Base-by-base conservation (phyloP, 2,797 vertebrate species). In the Parotocinclus haroldoi region DNA sequence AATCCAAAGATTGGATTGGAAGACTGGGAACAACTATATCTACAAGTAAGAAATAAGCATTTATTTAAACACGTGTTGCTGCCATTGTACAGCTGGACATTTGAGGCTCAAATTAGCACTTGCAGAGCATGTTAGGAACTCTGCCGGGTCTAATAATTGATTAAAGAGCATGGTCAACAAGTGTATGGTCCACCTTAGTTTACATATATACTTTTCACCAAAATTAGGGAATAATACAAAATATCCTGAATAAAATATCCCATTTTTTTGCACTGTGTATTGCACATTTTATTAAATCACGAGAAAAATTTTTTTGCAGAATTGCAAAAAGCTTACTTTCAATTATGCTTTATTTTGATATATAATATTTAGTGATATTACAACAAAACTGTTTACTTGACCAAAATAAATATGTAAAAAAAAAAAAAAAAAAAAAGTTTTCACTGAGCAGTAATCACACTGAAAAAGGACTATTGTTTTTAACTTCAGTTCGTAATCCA, bases 91-190 rank as follows among this genome's bases (percentile, higher is more conserved):
- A 54, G 58, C 10, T 0, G 38, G 44, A 71, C 44, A 45, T 67
- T 60, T 65, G 46, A 53, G 52, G 39, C 27, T 68, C 61, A 70
- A 51, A 37, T 70, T 70, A 58, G 44, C 9, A 49, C 27, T 27
- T 27, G 27, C 37, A 48, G 42, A 65, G 58, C 76, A 75, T 69
- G 68, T 62, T 60, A 71, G 38, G 57, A 65, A 64, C 54, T 72
- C 59, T 48, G 49, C 66, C 71, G 64, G 64, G 72, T 11, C 68
- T 27, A 76, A 75, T 76, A 71, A 74, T 27, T 27, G 27, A 27
- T 56, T 64, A 58, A 69, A 59, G 51, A 38, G 53, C 51, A 49
- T 27, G 27, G 27, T 27, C 27, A 27, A 27, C 27, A 27, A 27
- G 27, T 27, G 27, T 5, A 27, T 5, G 27, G 27, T 27, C 27